These are phyloP conservation scores for Hymenopus coronatus DNA, from an alignment of 2,888 invertebrate genomes.

Conservation along the genomic window DNA sequence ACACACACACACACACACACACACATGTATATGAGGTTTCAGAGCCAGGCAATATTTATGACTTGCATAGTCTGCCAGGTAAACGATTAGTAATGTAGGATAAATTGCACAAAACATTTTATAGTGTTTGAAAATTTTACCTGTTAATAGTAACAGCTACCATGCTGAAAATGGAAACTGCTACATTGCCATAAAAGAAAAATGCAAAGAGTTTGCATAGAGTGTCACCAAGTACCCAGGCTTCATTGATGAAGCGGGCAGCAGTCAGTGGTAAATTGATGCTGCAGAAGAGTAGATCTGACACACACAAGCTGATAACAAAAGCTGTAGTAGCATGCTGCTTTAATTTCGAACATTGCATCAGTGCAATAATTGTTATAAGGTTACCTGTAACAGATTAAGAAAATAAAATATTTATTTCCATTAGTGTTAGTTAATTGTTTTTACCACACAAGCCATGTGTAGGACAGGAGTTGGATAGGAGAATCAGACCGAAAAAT, in stretches of 20 bases:
- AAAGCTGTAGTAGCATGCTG: constrained; percentile 85
- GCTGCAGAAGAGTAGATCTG: constrained; percentile 80
- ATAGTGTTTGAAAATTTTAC: constrained; percentile 46
- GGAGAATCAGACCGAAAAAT: too few relatives aligned
- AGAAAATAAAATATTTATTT: constrained; percentile 11
- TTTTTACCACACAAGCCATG: too few relatives aligned
- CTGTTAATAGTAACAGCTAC: constrained; percentile 86
- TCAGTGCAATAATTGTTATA: constrained; percentile 74
- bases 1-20: too few relatives aligned
- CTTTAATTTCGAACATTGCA: constrained; percentile 73
- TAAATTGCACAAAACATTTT: too few relatives aligned
- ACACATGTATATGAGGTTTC: too few relatives aligned
- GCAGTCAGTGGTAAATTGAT: constrained; percentile 83
- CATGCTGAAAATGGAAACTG: constrained; percentile 83
- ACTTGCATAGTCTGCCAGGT: too few relatives aligned
- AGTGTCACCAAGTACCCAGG: constrained; percentile 74
- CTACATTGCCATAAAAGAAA: constrained; percentile 86
- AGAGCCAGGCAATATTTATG: too few relatives aligned
- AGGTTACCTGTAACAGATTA: constrained; percentile 67
- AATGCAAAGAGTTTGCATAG: constrained; percentile 83
- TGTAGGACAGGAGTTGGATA: too few relatives aligned
- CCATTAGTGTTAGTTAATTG: not conserved
- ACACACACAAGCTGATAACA: constrained; percentile 80
- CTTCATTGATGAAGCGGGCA: constrained; percentile 74
- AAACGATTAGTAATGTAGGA: too few relatives aligned